Conservation (phyloP, 2,888 invertebrate genomes). For the Erynnis tages region DNA sequence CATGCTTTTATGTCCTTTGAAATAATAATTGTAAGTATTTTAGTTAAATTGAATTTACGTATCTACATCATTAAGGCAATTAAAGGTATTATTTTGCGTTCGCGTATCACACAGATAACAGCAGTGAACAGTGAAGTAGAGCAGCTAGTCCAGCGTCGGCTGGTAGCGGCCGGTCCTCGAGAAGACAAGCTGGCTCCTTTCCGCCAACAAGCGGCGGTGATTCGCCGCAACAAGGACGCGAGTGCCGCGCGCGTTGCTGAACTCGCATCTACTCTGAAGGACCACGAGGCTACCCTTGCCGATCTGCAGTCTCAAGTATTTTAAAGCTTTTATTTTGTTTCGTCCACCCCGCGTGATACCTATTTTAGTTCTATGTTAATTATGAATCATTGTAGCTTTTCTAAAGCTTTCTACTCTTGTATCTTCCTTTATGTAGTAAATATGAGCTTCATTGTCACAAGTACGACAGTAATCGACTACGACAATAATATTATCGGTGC, state of each 20-base stretch:
- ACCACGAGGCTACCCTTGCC: constrained; percentile 82
- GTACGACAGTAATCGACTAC: constrained; percentile 18
- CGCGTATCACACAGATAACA: constrained; percentile 77
- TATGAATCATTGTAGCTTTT: too few species aligned
- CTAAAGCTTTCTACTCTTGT: too few species aligned
- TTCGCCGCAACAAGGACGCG: constrained; percentile 89
- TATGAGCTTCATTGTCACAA: constrained; percentile 6
- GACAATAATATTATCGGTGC: constrained; percentile 18
- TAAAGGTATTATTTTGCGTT: too few species aligned
- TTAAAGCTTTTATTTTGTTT: too few species aligned
- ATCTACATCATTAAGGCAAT: too few species aligned
- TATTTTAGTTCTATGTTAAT: too few species aligned
- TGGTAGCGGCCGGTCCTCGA: constrained; percentile 83
- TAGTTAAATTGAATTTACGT: too few species aligned
- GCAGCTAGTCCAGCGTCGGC: constrained; percentile 85
- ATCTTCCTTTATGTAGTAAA: too few species aligned
- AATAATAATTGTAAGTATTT: too few species aligned
- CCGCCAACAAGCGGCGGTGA: constrained; percentile 91
- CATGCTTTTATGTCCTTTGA: too few species aligned
- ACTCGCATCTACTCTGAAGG: constrained; percentile 81
- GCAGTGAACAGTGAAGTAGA: constrained; percentile 83
- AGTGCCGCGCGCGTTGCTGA: constrained; percentile 87
- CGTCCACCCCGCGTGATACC: too few species aligned
- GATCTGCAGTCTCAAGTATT: constrained; percentile 77
- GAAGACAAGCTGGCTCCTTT: constrained; percentile 91